Evolutionary conservation across 2,113 vertebrate species (phyloP).

Genomic region (Thermophis baileyi): DNA sequence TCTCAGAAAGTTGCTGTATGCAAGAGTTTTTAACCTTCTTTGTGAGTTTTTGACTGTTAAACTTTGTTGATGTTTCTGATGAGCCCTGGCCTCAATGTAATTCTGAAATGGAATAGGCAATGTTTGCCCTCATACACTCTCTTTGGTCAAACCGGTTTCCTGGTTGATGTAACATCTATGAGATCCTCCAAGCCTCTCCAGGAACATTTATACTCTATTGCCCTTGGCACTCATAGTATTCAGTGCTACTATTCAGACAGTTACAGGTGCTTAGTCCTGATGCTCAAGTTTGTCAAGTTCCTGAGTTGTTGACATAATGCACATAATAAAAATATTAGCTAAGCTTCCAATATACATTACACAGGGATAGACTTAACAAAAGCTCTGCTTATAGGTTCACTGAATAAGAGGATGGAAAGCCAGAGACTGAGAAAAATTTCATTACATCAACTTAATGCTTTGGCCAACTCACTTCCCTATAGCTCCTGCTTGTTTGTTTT

Average conservation of each 20-base stretch:
- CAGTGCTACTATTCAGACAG: not conserved
- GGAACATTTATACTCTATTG: not conserved
- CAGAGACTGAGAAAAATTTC: constrained; percentile 43
- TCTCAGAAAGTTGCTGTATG: no score
- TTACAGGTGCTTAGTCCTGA: not conserved
- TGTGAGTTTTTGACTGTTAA: no score
- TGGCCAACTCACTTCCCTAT: constrained; percentile 43
- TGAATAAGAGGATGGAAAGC: constrained; percentile 44
- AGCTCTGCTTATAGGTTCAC: constrained; percentile 16
- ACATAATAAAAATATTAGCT: not conserved
- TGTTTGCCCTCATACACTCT: not conserved
- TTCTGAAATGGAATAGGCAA: no score
- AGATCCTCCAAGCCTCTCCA: not conserved
- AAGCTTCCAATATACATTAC: not conserved
- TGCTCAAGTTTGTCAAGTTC: not conserved
- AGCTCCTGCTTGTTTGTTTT: constrained; percentile 55
- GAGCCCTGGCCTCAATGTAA: no score
- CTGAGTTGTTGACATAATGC: not conserved
- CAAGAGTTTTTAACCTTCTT: no score
- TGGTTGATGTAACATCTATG: not conserved
- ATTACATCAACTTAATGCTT: constrained; percentile 56
- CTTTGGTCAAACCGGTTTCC: not conserved
- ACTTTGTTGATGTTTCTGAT: no score
- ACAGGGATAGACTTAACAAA: not conserved
- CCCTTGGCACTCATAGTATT: not conserved